Evolutionary conservation across 2,797 vertebrate genomes (phyloP).

Genomic region (Malurus splendens): DNA sequence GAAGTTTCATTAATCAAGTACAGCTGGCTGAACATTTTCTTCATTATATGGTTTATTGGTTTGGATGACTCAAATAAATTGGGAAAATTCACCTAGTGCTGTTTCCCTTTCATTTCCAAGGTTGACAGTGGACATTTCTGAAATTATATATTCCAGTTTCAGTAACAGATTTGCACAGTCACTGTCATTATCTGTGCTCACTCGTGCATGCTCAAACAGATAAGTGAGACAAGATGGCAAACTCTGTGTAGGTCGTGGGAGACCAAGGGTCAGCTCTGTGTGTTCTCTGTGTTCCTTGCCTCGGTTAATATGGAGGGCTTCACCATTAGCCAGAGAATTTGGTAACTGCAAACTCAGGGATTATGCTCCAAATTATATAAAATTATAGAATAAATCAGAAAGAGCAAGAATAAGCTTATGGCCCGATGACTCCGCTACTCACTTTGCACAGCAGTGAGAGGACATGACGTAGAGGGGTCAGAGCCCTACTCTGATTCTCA

Average conservation of each 20-base stretch:
- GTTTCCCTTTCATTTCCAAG: background rate
- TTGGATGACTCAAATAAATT: background rate
- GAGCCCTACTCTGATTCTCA: background rate
- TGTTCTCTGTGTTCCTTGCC: background rate
- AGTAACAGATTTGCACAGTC: background rate
- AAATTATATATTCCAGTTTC: background rate
- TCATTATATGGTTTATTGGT: background rate
- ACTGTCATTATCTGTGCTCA: background rate
- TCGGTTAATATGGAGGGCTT: background rate
- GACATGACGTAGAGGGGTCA: background rate
- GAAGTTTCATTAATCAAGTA: constrained; percentile 1
- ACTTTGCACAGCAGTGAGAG: background rate
- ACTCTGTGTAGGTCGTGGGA: background rate
- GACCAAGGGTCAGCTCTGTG: background rate
- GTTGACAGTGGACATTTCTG: background rate
- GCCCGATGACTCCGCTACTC: background rate
- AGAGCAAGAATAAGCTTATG: background rate
- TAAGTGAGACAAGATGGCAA: background rate
- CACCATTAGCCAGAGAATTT: background rate
- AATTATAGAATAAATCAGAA: background rate
- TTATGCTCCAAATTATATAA: background rate
- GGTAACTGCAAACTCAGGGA: background rate
- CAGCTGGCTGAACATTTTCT: background rate
- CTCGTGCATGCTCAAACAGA: background rate
- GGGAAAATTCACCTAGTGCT: background rate